Conservation (phyloP, 2,113 vertebrate genomes). For the Petaurus breviceps region DNA sequence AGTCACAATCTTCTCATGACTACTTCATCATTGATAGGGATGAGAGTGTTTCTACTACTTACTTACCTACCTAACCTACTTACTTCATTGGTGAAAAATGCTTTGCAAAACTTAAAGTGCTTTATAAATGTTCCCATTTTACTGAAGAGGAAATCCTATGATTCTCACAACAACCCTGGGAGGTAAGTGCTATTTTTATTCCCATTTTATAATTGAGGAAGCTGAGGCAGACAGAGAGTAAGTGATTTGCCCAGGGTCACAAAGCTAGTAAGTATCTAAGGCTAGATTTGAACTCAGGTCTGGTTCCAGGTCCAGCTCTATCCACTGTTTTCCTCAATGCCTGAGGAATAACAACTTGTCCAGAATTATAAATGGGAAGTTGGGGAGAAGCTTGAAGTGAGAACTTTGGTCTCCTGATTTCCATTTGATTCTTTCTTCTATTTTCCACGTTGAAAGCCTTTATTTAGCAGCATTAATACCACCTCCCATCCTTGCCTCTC, state of each 20-base stretch:
- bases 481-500: slow-evolving; percentile 10
- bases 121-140: neutral
- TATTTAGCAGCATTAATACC: neutral
- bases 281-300: neutral
- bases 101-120: neutral
- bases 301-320: neutral
- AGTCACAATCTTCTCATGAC: neutral
- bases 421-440: neutral
- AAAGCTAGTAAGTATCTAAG: neutral
- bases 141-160: neutral
- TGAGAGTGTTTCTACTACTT: neutral
- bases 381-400: neutral
- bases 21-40: neutral
- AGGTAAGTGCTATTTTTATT: neutral
- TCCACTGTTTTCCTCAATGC: neutral
- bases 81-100: neutral
- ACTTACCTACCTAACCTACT: neutral
- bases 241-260: neutral
- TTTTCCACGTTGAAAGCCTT: neutral
- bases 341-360: neutral
- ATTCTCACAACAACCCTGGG: neutral
- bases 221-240: neutral
- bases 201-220: neutral
- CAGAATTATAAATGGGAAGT: neutral
- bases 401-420: neutral